These are phyloP conservation scores for Rhadina sibilatrix DNA, from an alignment of 2,113 vertebrate species.

Conservation along the genomic window DNA sequence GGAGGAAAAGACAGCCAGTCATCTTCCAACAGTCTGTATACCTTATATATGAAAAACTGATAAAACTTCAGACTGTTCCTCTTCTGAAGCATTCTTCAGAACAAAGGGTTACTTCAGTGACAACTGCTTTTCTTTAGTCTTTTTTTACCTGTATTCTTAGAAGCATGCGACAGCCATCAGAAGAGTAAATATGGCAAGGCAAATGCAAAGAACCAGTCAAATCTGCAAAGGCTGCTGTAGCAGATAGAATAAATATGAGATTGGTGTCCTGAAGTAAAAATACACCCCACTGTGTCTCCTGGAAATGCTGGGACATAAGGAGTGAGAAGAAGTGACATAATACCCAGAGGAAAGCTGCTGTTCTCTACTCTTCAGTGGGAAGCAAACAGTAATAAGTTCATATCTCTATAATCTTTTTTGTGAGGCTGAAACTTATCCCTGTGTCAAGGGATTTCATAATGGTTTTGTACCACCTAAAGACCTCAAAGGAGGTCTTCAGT, in stretches of 20 bases:
- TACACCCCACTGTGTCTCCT: neutral
- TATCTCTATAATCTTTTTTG: neutral
- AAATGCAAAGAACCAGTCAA: neutral
- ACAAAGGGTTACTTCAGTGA: neutral
- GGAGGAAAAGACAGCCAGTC: neutral
- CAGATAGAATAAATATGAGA: neutral
- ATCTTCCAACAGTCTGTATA: neutral
- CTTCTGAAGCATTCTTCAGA: neutral
- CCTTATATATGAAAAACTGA: neutral
- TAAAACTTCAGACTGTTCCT: neutral
- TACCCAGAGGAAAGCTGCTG: neutral
- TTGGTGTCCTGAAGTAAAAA: slow-evolving; percentile 10
- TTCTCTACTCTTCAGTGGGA: neutral
- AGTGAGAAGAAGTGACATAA: neutral
- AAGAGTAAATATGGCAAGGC: neutral
- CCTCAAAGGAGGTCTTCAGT: neutral
- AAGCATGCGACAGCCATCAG: neutral
- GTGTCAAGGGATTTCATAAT: neutral
- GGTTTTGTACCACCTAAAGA: neutral
- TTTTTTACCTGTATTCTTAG: neutral
- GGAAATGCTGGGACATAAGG: neutral
- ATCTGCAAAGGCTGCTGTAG: neutral
- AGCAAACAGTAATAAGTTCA: neutral
- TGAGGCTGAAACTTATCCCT: neutral
- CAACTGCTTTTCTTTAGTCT: neutral